Evolutionary conservation across 1,140 invertebrate genomes (phyloP), one percentile per base, ranked within the genome.

Genomic region (Littorina saxatilis): DNA sequence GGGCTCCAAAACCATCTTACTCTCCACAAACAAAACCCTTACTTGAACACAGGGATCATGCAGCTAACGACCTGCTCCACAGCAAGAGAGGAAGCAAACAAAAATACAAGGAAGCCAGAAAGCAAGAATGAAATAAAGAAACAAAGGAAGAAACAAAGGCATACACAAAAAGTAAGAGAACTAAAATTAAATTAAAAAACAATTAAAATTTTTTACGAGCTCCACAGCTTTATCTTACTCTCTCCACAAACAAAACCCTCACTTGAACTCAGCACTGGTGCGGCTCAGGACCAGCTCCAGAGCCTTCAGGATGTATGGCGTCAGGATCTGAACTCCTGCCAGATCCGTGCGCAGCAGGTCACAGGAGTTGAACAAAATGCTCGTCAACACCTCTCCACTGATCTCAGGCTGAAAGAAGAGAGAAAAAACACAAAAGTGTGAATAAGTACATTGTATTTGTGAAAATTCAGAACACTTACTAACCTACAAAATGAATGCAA

Each of bases 281-380:
- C 96, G 96, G 4, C 96, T 95, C 17, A 98, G 92, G 7, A 99
- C 96, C 32, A 96, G 93, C 92, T 99, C 98, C 27, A 99, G 90
- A 0, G 98, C 98, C 23, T 95, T 94, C 50, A 99, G 94, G 88
- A 98, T 96, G 83, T 96, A 95, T 0, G 98, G 98, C 7, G 99
- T 94, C 27, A 99, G 92, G 27, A 99, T 95, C 89, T 97, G 95
- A 3, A 99, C 96, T 1, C 98, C 98, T 90, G 98, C 96, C 43
- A 99, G 93, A 93, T 99, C 98, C 77, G 99, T 93, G 74, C 98
- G 95, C 88, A 96, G 96, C 85, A 91, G 82, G 79, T 91, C 89
- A 81, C 88, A 92, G 0, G 96, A 96, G 91, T 97, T 97, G 37
- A 96, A 94, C 61, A 98, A 89, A 89, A 97, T 96, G 85, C 95